Base-by-base conservation (phyloP, 2,888 invertebrate species). In the Melinopterus prodromus region DNA sequence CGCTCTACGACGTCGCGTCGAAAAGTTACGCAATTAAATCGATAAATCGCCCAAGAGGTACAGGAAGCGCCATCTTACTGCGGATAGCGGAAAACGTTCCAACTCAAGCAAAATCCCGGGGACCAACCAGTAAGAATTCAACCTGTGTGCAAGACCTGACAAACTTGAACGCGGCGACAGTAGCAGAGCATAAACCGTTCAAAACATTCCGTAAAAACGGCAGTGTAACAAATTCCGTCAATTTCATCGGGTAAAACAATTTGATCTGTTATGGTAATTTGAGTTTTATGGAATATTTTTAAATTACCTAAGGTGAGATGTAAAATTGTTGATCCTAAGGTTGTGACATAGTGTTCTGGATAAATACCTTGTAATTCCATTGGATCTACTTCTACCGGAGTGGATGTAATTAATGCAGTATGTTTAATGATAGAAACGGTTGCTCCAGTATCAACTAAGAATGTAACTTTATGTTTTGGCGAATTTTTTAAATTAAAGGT, bases 381-480 rank as follows among this genome's bases (percentile, higher is more conserved):
- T 53, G 12, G 53, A 6, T 53, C 53, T 6, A 53, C 12, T 53
- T 53, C 3, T 53, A 53, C 53, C 5, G 9, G 53, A 53, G 53
- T 53, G 12, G 53, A 53, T 53, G 53, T 12, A 53, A 16, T 76
- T 76, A 76, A 53, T 15, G 76, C 12, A 12, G 76, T 37, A 69
- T 77, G 77, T 69, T 77, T 77, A 77, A 77, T 26, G 35, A 77
- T 16, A 9, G 77, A 77, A 12, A 70, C 70, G 12, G 69, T 77
- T 16, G 77, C 77, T 14, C 71, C 77, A 26, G 69, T 77, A 69
- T 77, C 77, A 16, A 77, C 36, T 16, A 77, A 69, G 26, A 77
- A 77, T 0, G 16, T 77, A n/a, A 77, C 16, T 16, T 77, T 77
- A 35, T 72, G 15, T 14, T 72, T 35, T 15, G 72, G 26, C 15